Conservation (phyloP, 2,888 invertebrate genomes). For the Heliconius sara region DNA sequence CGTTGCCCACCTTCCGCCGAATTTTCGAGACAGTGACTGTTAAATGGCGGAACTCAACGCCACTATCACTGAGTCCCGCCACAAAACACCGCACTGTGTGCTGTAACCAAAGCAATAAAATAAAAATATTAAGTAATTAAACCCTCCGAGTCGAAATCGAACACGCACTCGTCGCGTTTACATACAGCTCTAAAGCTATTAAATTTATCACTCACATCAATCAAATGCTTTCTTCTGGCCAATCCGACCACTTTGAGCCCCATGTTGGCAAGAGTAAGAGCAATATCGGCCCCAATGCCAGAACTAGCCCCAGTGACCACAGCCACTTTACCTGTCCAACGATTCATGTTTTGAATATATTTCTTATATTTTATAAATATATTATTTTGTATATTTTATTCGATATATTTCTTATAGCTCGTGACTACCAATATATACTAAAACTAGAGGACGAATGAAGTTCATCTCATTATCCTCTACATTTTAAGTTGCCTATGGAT, state of each 20-base stretch:
- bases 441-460: not conserved
- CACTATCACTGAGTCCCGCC: too few relatives aligned
- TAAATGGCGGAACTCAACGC: too few relatives aligned
- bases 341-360: slow-evolving; percentile 61
- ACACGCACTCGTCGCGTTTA: too few relatives aligned
- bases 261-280: slow-evolving; percentile 61
- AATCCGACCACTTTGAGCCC: slow-evolving; percentile 66
- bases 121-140: too few relatives aligned
- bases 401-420: not conserved
- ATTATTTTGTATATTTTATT: too few relatives aligned
- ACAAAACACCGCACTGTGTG: too few relatives aligned
- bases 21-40: too few relatives aligned
- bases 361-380: not conserved
- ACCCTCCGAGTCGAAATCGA: too few relatives aligned
- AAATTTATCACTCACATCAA: slow-evolving; percentile 15
- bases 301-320: slow-evolving; percentile 86
- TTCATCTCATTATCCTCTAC: not conserved
- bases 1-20: too few relatives aligned
- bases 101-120: too few relatives aligned
- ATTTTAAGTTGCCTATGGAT: not conserved
- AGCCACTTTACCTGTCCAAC: slow-evolving; percentile 84
- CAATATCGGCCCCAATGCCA: slow-evolving; percentile 81
- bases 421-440: not conserved
- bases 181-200: not conserved
- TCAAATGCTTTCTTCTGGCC: slow-evolving; percentile 46